phyloP scores from a whole-genome alignment of 2,888 invertebrate species.

The Patella pellucida region DNA sequence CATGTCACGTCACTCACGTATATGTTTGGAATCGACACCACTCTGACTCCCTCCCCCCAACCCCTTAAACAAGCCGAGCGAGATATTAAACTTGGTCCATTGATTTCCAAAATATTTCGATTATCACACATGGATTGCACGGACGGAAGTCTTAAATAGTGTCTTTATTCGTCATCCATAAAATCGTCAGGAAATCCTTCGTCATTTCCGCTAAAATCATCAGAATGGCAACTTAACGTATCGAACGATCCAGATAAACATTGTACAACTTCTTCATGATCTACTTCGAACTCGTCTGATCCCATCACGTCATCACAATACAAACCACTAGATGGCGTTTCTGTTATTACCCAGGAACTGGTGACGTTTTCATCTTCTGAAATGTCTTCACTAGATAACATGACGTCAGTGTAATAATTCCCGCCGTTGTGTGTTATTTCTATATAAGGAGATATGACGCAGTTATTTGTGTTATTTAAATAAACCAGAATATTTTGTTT shows the following conservation, averaged over 20 bases:
- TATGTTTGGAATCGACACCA: no score
- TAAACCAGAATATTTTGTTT: no score
- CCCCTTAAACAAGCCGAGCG: no score
- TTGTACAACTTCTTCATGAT: neutral
- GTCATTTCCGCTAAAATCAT: neutral
- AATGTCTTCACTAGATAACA: neutral
- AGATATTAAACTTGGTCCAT: no score
- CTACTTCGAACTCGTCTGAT: neutral
- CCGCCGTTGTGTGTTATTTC: no score
- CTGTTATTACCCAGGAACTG: neutral
- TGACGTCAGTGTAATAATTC: neutral
- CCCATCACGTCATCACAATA: neutral
- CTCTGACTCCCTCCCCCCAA: no score
- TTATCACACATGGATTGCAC: no score
- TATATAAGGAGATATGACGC: no score
- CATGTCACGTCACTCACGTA: no score
- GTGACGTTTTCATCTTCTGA: neutral
- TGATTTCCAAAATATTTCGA: no score
- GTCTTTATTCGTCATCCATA: neutral
- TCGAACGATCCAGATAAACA: neutral
- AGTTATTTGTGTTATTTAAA: no score
- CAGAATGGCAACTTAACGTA: neutral
- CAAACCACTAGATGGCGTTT: neutral
- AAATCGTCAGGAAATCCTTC: slow-evolving; percentile 6
- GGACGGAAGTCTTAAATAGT: no score